Percentiles rank a stretch among this genome's conserved stretches.
Conservation (phyloP, 2,888 invertebrate species). For the Noctua janthina region DNA sequence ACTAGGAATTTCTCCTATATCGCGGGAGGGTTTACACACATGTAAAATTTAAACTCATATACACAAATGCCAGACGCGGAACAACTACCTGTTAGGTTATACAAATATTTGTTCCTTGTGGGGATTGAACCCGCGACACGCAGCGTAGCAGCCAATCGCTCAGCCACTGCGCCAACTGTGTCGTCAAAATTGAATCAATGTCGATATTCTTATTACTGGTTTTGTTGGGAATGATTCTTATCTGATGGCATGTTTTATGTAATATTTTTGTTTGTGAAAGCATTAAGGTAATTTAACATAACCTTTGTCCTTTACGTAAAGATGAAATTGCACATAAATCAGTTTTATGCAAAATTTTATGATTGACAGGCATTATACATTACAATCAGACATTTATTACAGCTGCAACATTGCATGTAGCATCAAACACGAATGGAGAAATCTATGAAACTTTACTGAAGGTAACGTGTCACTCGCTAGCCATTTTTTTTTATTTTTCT, state of each 20-base stretch:
- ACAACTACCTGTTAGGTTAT: too few relatives aligned
- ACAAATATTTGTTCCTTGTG: too few relatives aligned
- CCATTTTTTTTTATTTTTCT: neutral
- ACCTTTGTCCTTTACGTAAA: neutral
- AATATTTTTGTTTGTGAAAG: neutral
- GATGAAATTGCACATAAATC: slow-evolving; percentile 2
- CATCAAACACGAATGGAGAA: neutral
- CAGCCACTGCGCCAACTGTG: too few relatives aligned
- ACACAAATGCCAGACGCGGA: too few relatives aligned
- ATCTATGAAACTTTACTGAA: neutral
- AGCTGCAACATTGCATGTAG: neutral
- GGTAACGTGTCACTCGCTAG: neutral
- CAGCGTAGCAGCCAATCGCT: too few relatives aligned
- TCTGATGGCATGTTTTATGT: neutral
- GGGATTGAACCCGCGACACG: too few relatives aligned
- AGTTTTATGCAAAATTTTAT: slow-evolving; percentile 3
- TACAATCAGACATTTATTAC: neutral
- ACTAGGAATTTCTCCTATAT: too few relatives aligned
- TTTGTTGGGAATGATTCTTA: neutral
- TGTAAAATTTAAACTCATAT: too few relatives aligned
- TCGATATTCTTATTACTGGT: neutral
- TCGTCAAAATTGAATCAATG: neutral
- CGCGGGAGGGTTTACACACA: too few relatives aligned
- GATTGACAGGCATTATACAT: neutral
- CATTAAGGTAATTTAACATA: neutral